Percentiles rank a stretch among this genome's conserved stretches.
phyloP scores from a whole-genome alignment of 2,113 vertebrate genomes.

The Chascanopsetta lugubris region DNA sequence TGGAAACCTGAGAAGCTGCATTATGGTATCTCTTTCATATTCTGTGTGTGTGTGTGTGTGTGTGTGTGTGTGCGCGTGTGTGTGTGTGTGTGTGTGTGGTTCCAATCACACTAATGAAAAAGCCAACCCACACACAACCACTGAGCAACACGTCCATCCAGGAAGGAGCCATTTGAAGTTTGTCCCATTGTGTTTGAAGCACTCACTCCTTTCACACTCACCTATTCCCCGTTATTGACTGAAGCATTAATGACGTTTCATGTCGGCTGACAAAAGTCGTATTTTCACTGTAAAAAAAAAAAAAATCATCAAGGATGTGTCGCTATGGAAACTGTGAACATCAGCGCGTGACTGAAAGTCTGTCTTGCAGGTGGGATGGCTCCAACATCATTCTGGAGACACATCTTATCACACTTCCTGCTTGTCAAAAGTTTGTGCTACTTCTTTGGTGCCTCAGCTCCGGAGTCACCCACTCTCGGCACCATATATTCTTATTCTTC shows the following conservation, averaged over 20 bases:
- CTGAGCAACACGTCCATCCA: conserved; percentile 1
- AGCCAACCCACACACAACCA: neutral
- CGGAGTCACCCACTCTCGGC: conserved; percentile 27
- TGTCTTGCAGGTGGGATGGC: conserved; percentile 80
- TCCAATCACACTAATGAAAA: neutral
- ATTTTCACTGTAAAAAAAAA: conserved; percentile 74
- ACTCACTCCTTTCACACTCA: conserved; percentile 14
- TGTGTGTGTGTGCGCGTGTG: no score
- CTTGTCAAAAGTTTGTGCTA: conserved; percentile 66
- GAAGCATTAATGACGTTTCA: conserved; percentile 26
- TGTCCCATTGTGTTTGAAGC: neutral
- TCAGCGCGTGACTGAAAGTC: conserved; percentile 74
- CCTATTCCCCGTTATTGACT: conserved; percentile 12
- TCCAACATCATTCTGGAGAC: conserved; percentile 76
- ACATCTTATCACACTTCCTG: conserved; percentile 49
- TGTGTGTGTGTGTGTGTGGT: neutral
- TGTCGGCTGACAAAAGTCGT: conserved; percentile 57
- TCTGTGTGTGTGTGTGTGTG: neutral
- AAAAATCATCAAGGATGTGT: conserved; percentile 84
- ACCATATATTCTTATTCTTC: neutral
- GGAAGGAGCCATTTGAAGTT: conserved; percentile 12
- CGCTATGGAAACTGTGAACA: conserved; percentile 89
- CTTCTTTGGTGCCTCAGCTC: conserved; percentile 45
- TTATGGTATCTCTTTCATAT: conserved; percentile 1
- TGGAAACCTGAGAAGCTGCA: no score